A percentile compares a stretch with the other conserved stretches of the same genome.
These are phyloP conservation scores for Dioctria rufipes DNA, from an alignment of 2,888 invertebrate species.

Conservation along the genomic window DNA sequence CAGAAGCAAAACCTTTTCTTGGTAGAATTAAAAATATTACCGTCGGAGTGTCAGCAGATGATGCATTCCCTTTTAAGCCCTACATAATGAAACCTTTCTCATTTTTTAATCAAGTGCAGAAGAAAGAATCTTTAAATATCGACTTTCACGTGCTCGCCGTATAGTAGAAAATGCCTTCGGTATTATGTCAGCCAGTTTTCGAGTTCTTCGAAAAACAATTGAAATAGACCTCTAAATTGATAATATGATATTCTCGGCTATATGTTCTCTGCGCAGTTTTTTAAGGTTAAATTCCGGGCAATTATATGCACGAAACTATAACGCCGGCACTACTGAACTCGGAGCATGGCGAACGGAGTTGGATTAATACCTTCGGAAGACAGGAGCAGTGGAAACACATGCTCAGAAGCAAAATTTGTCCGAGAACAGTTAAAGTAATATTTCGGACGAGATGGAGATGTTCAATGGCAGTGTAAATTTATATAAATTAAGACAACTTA, in stretches of 20 bases:
- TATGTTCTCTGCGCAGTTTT: background rate
- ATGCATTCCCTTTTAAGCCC: slow-evolving; percentile 55
- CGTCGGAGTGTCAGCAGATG: slow-evolving; percentile 52
- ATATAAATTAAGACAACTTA: too few relatives aligned
- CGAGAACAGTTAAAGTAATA: too few relatives aligned
- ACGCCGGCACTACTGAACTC: background rate
- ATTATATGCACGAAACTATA: background rate
- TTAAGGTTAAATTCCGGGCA: background rate
- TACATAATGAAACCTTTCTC: slow-evolving; percentile 60
- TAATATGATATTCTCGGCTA: background rate
- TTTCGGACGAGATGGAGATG: too few relatives aligned
- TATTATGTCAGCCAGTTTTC: slow-evolving; percentile 34
- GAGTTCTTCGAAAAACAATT: slow-evolving; percentile 20
- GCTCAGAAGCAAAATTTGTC: too few relatives aligned
- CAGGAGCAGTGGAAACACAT: too few relatives aligned
- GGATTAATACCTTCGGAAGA: too few relatives aligned
- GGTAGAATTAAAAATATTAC: slow-evolving; percentile 18
- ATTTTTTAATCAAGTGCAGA: slow-evolving; percentile 17
- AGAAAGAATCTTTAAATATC: slow-evolving; percentile 51
- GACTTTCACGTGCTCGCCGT: slow-evolving; percentile 43
- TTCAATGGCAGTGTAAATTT: too few relatives aligned
- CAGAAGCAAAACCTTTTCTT: background rate
- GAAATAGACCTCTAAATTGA: slow-evolving; percentile 13
- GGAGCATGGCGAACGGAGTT: too few relatives aligned
- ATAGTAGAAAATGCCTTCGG: slow-evolving; percentile 24